phyloP scores from a whole-genome alignment of 1,140 invertebrate genomes.

The Musca domestica region DNA sequence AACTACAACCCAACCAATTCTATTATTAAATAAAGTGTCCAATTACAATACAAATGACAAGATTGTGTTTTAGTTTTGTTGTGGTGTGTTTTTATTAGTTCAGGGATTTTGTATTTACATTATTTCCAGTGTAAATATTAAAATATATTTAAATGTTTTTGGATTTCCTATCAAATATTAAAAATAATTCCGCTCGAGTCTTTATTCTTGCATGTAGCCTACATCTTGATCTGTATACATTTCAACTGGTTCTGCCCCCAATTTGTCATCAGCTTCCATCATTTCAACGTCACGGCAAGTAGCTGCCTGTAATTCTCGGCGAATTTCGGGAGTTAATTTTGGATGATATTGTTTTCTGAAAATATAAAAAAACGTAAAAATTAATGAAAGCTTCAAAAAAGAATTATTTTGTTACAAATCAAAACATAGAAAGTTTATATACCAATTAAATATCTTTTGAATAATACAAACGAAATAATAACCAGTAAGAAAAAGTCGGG shows the following conservation, averaged over 20 bases:
- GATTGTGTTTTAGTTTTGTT: slow-evolving; percentile 7
- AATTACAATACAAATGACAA: slow-evolving; percentile 5
- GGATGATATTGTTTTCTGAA: slow-evolving; percentile 72
- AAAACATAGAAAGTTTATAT: too few species aligned
- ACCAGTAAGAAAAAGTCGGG: too few species aligned
- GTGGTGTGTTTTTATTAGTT: neutral
- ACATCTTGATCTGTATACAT: slow-evolving; percentile 51
- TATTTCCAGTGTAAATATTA: neutral
- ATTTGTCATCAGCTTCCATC: slow-evolving; percentile 46
- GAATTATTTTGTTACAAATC: neutral
- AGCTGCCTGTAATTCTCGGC: slow-evolving; percentile 79
- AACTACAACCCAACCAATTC: neutral
- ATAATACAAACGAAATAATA: too few species aligned
- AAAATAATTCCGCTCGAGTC: neutral
- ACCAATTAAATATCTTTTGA: too few species aligned
- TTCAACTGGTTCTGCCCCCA: slow-evolving; percentile 33
- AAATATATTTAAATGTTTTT: slow-evolving; percentile 3
- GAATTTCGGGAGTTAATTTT: slow-evolving; percentile 80
- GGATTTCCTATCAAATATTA: neutral
- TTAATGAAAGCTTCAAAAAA: neutral
- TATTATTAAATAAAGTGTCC: slow-evolving; percentile 26
- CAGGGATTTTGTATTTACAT: neutral
- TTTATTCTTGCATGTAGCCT: slow-evolving; percentile 29
- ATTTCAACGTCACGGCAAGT: slow-evolving; percentile 76
- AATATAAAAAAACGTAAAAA: slow-evolving; percentile 24